These are phyloP conservation scores for Casuarius casuarius DNA, from an alignment of 2,113 vertebrate species.

Conservation along the genomic window DNA sequence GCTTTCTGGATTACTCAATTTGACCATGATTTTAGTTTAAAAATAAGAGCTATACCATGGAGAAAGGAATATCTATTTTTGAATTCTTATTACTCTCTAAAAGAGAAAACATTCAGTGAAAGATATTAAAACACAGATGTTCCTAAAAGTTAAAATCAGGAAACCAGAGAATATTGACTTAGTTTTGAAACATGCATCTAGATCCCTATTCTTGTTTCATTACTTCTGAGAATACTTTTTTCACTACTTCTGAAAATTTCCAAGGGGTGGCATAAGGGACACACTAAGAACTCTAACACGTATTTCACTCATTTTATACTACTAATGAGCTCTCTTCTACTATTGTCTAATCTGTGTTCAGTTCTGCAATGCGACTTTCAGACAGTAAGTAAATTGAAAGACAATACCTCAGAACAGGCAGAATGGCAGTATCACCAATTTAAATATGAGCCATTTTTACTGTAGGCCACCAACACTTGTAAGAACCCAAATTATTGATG, in stretches of 20 bases:
- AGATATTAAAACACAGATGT: not conserved
- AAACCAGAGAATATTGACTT: not conserved
- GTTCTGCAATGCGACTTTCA: not conserved
- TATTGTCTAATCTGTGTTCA: not conserved
- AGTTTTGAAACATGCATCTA: no score
- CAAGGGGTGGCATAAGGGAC: not conserved
- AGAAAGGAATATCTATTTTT: not conserved
- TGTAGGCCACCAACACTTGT: not conserved
- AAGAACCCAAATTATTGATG: rapidly evolving
- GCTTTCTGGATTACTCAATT: not conserved
- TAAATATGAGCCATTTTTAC: not conserved
- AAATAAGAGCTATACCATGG: rapidly evolving
- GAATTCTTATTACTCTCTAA: not conserved
- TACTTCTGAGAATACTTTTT: not conserved
- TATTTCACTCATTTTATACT: not conserved
- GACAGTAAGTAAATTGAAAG: not conserved
- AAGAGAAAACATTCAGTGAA: not conserved
- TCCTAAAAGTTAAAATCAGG: not conserved
- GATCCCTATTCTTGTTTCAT: no score
- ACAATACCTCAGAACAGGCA: not conserved
- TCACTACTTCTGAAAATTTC: not conserved
- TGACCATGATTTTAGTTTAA: not conserved
- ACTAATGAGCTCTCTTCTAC: not conserved
- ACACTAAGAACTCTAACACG: not conserved
- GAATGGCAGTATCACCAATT: rapidly evolving